A percentile compares a stretch with the other conserved stretches of the same genome.
phyloP scores from a whole-genome alignment of 92 coral and sea anemone genomes.

The Pocillopora grandis region DNA sequence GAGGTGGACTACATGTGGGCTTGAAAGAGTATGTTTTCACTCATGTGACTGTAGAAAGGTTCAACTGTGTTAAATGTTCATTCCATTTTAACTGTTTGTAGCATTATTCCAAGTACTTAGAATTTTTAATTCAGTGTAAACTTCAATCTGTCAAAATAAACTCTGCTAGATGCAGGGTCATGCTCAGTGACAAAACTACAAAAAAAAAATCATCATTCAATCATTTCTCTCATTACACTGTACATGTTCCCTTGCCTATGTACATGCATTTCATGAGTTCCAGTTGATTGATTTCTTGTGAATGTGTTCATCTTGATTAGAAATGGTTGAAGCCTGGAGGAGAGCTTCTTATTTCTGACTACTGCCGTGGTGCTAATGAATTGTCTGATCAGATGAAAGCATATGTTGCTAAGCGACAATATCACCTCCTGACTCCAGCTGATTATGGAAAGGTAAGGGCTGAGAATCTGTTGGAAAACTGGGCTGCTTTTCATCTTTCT shows the following conservation, averaged over 20 bases:
- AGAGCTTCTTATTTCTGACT: slow-evolving; percentile 87
- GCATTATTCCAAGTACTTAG: background rate
- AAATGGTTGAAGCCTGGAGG: slow-evolving; percentile 99
- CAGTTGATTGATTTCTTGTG: background rate
- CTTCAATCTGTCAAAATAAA: background rate
- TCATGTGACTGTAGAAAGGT: too few relatives aligned
- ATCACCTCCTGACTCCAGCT: slow-evolving; percentile 65
- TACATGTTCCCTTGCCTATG: too few relatives aligned
- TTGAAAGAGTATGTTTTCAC: too few relatives aligned
- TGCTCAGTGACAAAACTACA: too few relatives aligned
- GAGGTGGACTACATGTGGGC: too few relatives aligned
- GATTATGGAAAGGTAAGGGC: slow-evolving; percentile 87
- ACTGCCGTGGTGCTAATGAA: slow-evolving; percentile 72
- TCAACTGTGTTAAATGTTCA: too few relatives aligned
- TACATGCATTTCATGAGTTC: too few relatives aligned
- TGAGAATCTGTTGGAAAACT: background rate
- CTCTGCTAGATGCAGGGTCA: too few relatives aligned
- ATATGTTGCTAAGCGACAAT: slow-evolving; percentile 82
- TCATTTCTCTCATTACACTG: too few relatives aligned
- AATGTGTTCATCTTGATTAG: slow-evolving; percentile 32
- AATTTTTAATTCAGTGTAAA: background rate
- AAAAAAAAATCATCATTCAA: too few relatives aligned
- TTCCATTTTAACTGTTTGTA: too few relatives aligned
- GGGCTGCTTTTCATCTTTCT: background rate
- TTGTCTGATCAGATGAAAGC: slow-evolving; percentile 74